A percentile compares a stretch with the other conserved stretches of the same genome.
These are phyloP conservation scores for Drosophila phalerata DNA, from an alignment of 2,888 invertebrate species.

Conservation along the genomic window DNA sequence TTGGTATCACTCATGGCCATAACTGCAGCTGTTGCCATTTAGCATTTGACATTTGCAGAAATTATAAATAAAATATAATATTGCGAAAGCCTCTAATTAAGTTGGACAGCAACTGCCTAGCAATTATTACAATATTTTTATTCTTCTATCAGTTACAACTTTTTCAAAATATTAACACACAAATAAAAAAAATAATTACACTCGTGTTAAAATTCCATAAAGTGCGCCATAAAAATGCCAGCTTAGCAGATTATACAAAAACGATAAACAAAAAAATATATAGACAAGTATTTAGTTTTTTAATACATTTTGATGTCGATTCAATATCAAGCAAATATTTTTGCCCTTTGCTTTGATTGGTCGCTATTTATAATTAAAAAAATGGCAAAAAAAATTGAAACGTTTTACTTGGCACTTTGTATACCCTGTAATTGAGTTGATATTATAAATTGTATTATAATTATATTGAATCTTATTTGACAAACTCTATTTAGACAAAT, in stretches of 20 bases:
- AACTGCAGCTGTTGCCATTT: constrained; percentile 34
- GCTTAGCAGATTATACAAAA: neutral
- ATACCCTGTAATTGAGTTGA: neutral
- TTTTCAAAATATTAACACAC: neutral
- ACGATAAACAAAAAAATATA: constrained; percentile 1
- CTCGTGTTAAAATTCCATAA: constrained; percentile 2
- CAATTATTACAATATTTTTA: constrained; percentile 1
- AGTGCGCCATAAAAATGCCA: neutral
- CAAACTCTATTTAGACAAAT: neutral
- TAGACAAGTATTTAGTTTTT: neutral
- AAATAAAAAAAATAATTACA: neutral
- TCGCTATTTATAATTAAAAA: too few species aligned
- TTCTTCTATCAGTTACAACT: neutral
- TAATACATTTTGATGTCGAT: neutral
- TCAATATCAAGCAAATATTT: constrained; percentile 6
- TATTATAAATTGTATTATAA: too few species aligned
- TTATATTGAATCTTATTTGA: neutral
- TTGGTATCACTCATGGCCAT: constrained; percentile 1
- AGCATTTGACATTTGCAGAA: constrained; percentile 38
- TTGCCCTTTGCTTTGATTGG: too few species aligned
- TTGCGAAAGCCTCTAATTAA: neutral
- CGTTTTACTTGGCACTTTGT: neutral
- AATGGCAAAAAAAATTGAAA: too few species aligned
- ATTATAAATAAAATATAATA: neutral
- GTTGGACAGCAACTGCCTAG: neutral